A percentile compares a stretch with the other conserved stretches of the same genome.
phyloP scores from a whole-genome alignment of 2,888 invertebrate genomes.

The Globia sparganii region DNA sequence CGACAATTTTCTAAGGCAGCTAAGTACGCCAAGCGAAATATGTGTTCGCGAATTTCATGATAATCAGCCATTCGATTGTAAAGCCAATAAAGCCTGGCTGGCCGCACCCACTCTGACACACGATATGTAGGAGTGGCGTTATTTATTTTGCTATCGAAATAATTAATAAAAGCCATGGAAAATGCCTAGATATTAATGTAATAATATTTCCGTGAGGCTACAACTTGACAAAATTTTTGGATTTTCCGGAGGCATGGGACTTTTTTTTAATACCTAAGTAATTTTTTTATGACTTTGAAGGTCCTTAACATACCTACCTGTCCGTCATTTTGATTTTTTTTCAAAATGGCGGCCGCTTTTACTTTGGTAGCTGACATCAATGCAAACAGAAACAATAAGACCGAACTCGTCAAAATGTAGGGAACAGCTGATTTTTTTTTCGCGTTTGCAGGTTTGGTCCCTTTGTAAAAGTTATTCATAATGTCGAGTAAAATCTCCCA shows the following conservation, averaged over 20 bases:
- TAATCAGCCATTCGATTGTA: constrained; percentile 36
- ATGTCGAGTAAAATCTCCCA: too few species aligned
- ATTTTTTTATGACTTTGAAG: too few species aligned
- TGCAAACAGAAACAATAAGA: too few species aligned
- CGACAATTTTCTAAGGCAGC: not conserved
- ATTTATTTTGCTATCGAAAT: constrained; percentile 62
- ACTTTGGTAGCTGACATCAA: not conserved
- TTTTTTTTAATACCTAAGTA: too few species aligned
- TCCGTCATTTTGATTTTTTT: not conserved
- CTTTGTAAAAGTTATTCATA: too few species aligned
- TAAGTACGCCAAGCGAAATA: not conserved
- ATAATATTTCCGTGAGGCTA: not conserved
- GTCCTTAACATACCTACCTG: not conserved
- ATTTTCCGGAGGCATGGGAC: not conserved
- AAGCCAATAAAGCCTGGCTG: constrained; percentile 31
- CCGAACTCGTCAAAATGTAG: too few species aligned
- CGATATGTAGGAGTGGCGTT: constrained; percentile 53
- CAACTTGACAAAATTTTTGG: not conserved
- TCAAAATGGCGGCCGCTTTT: not conserved
- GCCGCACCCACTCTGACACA: constrained; percentile 52
- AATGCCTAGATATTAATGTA: constrained; percentile 22
- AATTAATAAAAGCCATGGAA: constrained; percentile 52
- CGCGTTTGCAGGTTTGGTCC: too few species aligned
- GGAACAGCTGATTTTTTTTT: too few species aligned
- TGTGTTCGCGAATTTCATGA: constrained; percentile 52